Conservation (phyloP, 2,888 invertebrate species). For the Oasisia sp. region DNA sequence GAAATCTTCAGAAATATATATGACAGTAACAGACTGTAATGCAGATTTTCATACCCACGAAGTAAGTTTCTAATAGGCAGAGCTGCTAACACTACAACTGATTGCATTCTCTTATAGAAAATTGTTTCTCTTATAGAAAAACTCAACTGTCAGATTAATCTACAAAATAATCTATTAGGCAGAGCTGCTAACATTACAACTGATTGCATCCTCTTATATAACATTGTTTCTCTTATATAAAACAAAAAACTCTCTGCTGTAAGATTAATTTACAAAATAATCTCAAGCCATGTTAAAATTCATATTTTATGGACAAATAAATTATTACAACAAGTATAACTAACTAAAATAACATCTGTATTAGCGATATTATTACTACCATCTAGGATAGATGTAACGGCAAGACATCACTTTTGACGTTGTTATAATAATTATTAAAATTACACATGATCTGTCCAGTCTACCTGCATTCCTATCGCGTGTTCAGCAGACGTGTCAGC, state of each 20-base stretch:
- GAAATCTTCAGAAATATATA: too few species aligned
- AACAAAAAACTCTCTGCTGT: not conserved
- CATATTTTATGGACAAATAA: not conserved
- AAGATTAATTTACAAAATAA: not conserved
- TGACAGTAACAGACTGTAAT: too few species aligned
- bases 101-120: too few species aligned
- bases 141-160: not conserved
- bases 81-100: too few species aligned
- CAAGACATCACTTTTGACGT: not conserved
- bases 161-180: not conserved
- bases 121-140: not conserved
- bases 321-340: not conserved
- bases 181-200: too few species aligned
- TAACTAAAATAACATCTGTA: too few species aligned
- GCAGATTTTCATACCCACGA: too few species aligned
- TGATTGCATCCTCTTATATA: too few species aligned
- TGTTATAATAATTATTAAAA: not conserved
- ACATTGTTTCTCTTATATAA: not conserved
- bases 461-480: not conserved
- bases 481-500: not conserved
- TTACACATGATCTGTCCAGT: not conserved
- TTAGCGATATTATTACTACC: too few species aligned
- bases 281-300: too few species aligned
- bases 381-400: not conserved
- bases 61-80: too few species aligned